These are phyloP conservation scores for Branchipolynoe longqiensis DNA, from an alignment of 2,888 invertebrate species.

Conservation along the genomic window DNA sequence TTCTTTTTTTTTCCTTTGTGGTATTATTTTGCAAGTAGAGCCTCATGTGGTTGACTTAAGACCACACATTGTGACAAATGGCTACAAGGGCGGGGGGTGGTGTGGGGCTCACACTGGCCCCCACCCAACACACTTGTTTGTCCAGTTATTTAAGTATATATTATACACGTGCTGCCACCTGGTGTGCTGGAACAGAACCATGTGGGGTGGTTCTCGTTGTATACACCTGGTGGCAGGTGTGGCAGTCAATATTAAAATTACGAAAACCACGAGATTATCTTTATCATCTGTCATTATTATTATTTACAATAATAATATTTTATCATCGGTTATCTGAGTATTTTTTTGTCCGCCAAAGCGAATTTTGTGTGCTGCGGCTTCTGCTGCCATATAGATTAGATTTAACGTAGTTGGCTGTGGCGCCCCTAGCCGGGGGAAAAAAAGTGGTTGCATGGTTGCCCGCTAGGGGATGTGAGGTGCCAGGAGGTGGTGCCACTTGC, in stretches of 20 bases:
- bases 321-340: not conserved
- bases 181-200: not conserved
- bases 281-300: not conserved
- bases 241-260: not conserved
- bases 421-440: not conserved
- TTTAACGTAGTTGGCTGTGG: not conserved
- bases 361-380: not conserved
- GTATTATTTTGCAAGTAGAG: not conserved
- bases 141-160: not conserved
- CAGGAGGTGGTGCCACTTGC: not conserved
- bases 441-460: not conserved
- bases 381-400: not conserved
- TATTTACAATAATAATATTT: not conserved
- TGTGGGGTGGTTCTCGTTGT: conserved; percentile 19
- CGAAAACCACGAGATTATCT: conserved; percentile 4
- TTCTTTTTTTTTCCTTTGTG: too few species aligned
- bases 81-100: not conserved
- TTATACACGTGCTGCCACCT: not conserved
- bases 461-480: not conserved
- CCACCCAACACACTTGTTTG: not conserved
- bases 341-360: not conserved
- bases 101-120: not conserved
- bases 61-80: not conserved
- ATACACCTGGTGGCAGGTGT: not conserved
- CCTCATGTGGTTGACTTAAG: too few species aligned